Base-by-base conservation (phyloP, 1,140 invertebrate genomes). In the Pseudobourletiella spinata region DNA sequence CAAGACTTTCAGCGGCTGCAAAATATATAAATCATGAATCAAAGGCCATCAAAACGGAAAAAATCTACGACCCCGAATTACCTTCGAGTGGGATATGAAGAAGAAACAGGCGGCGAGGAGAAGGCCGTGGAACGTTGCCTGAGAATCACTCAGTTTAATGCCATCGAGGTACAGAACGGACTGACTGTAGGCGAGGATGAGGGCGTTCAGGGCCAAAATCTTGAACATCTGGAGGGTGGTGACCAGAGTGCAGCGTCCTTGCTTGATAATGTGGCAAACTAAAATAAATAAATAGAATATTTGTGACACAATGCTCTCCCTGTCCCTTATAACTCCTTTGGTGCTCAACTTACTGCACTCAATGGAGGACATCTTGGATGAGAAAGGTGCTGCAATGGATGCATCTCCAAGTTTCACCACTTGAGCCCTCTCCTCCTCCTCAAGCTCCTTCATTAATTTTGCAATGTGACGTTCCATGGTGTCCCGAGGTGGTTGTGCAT, bases 141-240 rank as follows among this genome's bases (percentile, higher is more conserved):
- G 96, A 16, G 86, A 86, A 76, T 99, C 97, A 72, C 91, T 95
- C 70, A 98, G 94, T 76, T 97, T 98, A 55, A 99, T 91, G 25
- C 95, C 95, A 77, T 98, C 95, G 62, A 99, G 81, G 74, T 99
- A 99, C 0, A 99, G 79, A 8, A 99, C 96, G 25, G 94, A 98
- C 76, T 99, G 95, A 74, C 93, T 94, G 79, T 99, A 99, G 0
- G 97, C 97, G 42, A 97, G 79, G 59, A 99, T 92, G 0, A 99
- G 81, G 0, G 97, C 95, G 77, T 99, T 99, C n/a, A 99, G 76
- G 0, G 97, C 97, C 35, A 99, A 78, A 68, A 99, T 99, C 81
- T 99, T 99, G 76, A 99, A 99, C 97, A 99, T 99, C 77, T 99
- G 97, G 42, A 99, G 78, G 0, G 97, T 99, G 1, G 95, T 99